Conservation (phyloP, 2,113 vertebrate species). For the Otis tarda region DNA sequence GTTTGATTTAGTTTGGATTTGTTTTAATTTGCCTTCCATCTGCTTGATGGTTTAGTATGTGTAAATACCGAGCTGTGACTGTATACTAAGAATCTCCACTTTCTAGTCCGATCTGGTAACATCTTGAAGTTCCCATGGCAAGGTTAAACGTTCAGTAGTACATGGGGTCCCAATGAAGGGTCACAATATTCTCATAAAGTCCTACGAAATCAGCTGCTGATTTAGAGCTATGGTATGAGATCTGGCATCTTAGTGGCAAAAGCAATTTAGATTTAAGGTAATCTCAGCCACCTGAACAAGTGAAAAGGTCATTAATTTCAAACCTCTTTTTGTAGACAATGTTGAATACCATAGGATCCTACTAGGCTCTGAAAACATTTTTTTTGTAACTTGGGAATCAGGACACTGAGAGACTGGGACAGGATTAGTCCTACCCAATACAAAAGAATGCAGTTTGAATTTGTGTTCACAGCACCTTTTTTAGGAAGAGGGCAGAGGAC, state of each 20-base stretch:
- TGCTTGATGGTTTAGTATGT: not conserved
- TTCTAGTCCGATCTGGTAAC: not conserved
- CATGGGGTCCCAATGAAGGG: not conserved
- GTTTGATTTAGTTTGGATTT: not conserved
- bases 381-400: not conserved
- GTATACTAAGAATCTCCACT: not conserved
- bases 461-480: not conserved
- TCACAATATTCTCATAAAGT: not conserved
- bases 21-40: not conserved
- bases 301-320: not conserved
- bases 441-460: not conserved
- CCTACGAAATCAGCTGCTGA: not conserved
- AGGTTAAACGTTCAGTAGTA: not conserved
- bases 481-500: not conserved
- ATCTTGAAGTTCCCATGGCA: not conserved
- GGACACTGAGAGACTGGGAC: not conserved
- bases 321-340: not conserved
- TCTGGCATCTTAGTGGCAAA: not conserved
- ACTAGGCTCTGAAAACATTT: not conserved
- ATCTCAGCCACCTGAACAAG: not conserved
- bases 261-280: not conserved
- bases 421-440: not conserved
- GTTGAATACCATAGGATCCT: not conserved
- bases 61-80: not conserved
- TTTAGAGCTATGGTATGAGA: not conserved